Base-by-base conservation (phyloP, 1,140 invertebrate genomes). In the Hycleus phaleratus region DNA sequence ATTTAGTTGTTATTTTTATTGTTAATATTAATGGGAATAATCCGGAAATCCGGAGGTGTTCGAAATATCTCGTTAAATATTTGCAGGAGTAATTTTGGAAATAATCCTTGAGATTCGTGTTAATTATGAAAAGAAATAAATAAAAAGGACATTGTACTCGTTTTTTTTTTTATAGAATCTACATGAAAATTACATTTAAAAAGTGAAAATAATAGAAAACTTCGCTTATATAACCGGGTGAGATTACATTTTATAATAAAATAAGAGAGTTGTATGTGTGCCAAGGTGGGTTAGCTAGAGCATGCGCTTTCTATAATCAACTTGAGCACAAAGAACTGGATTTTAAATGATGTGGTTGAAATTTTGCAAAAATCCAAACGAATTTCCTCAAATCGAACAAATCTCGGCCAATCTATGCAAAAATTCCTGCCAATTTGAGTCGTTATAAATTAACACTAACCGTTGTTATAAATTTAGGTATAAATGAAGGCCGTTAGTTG, bases 141-240 rank as follows among this genome's bases (percentile, higher is more conserved):
- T n/a, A 46, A 25, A 25, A 32, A 24, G n/a, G 26, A 38, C 25
- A 26, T 10, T 32, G 18, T 46, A 47, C 8, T 38, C 57, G n/a
- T 9, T 24, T 26, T 51, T 53, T 45, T 48, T 32, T 32, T 7
- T 18, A 18, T 18, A 18, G 18, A 18, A 32, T 32, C 4, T 32
- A 60, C 61, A 62, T 65, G 60, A 63, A 62, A 67, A 64, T 56
- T 58, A 59, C 65, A 58, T 67, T 67, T 66, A 67, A 70, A 71
- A 71, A 71, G 70, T 71, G 70, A 71, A 71, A 71, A 71, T 67
- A 71, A 69, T 71, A 71, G 69, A 71, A 71, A 71, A 70, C 62
- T 57, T 60, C 61, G 62, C 66, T 71, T 71, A 71, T 71, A 71
- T 71, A 71, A 71, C 63, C 66, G 49, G 57, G 61, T 58, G 60